These are phyloP conservation scores for Aquatica leii DNA, from an alignment of 2,888 invertebrate genomes.

Conservation along the genomic window DNA sequence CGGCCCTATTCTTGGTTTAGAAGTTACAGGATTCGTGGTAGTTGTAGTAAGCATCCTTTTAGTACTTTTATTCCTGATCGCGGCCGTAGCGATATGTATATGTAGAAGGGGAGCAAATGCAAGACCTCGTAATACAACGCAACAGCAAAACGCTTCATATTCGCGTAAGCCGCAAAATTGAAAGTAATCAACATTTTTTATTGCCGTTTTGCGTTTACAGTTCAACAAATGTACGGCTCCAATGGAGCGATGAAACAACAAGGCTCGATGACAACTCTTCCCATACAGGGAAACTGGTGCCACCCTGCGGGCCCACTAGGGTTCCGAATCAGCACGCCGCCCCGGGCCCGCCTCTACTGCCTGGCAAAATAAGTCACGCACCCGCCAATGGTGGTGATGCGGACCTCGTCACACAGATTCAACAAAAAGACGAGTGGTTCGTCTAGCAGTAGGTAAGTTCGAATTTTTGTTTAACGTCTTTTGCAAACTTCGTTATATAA, in stretches of 20 bases:
- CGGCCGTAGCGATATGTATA: constrained; percentile 77
- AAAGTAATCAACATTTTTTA: not conserved
- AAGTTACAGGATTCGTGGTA: constrained; percentile 79
- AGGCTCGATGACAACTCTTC: constrained; percentile 66
- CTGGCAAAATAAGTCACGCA: constrained; percentile 72
- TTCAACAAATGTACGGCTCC: constrained; percentile 78
- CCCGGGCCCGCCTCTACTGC: constrained; percentile 78
- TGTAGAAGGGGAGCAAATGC: constrained; percentile 72
- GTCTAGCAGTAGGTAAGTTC: constrained; percentile 73
- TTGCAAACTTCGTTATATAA: too few relatives aligned
- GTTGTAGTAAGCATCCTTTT: constrained; percentile 75
- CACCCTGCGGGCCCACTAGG: constrained; percentile 86
- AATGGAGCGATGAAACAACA: constrained; percentile 73
- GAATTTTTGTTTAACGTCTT: not conserved
- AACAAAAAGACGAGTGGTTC: constrained; percentile 93
- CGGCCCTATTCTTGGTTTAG: constrained; percentile 74
- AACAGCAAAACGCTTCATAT: constrained; percentile 64
- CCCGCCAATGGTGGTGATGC: constrained; percentile 57
- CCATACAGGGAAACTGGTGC: constrained; percentile 92
- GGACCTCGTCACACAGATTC: constrained; percentile 66
- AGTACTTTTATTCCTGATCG: constrained; percentile 72
- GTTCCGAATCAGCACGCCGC: constrained; percentile 65
- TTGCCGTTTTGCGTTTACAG: constrained; percentile 58
- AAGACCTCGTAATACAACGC: constrained; percentile 57
- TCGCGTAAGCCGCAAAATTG: constrained; percentile 56